Percentiles rank a stretch among this genome's conserved stretches.
Conservation (phyloP, 2,888 invertebrate genomes). For the Melipona beecheii region DNA sequence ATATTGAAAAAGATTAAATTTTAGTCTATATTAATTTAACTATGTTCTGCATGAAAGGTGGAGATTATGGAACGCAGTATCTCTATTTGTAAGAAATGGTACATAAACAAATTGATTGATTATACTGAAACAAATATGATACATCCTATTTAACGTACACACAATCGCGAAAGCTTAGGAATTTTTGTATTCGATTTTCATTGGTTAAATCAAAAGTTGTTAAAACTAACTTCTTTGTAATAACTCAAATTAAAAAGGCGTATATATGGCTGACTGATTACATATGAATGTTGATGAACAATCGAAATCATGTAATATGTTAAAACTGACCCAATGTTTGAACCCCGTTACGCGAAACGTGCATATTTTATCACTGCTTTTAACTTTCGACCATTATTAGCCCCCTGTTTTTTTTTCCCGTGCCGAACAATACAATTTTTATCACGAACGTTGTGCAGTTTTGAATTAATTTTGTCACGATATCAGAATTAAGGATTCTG, state of each 20-base stretch:
- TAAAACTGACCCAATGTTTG: slow-evolving; percentile 25
- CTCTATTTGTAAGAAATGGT: not conserved
- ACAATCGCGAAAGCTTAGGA: too few species aligned
- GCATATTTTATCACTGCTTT: slow-evolving; percentile 50
- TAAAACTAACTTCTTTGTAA: not conserved
- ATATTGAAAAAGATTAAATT: not conserved
- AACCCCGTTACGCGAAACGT: slow-evolving; percentile 34
- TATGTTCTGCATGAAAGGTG: not conserved
- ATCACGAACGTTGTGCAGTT: slow-evolving; percentile 18
- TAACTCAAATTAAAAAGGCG: not conserved
- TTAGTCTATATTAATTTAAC: not conserved
- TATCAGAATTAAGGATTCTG: not conserved
- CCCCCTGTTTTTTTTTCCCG: slow-evolving; percentile 29
- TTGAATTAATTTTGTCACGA: slow-evolving; percentile 15
- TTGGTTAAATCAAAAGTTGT: not conserved
- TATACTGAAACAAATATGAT: not conserved
- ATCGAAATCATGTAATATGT: not conserved
- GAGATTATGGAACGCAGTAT: not conserved
- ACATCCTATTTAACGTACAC: not conserved
- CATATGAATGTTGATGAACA: not conserved
- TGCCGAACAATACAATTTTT: slow-evolving; percentile 32
- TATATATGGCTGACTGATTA: not conserved
- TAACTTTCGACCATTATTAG: slow-evolving; percentile 64
- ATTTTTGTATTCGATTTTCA: not conserved
- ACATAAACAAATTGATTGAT: not conserved